Conservation (phyloP, 1,140 invertebrate genomes). For the Spodoptera frugiperda region DNA sequence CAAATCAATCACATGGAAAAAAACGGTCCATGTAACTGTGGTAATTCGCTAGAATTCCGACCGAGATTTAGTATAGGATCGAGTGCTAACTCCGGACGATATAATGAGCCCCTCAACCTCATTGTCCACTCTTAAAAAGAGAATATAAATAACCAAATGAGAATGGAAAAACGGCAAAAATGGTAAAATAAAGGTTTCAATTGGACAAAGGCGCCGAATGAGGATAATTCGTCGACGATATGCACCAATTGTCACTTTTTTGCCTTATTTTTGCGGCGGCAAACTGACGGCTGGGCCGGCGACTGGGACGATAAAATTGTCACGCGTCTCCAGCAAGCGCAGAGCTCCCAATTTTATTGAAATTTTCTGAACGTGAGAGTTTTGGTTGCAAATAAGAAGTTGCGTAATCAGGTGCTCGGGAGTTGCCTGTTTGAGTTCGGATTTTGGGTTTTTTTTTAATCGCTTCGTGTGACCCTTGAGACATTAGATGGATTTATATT, state of each 20-base stretch:
- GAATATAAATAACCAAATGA: conserved; percentile 85
- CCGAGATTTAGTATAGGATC: conserved; percentile 79
- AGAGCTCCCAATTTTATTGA: conserved; percentile 43
- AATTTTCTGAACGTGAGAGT: conserved; percentile 37
- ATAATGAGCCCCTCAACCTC: conserved; percentile 78
- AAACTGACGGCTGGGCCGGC: conserved; percentile 60
- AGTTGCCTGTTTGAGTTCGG: background rate
- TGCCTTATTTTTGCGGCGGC: conserved; percentile 68
- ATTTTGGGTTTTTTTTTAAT: background rate
- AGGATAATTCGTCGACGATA: conserved; percentile 83
- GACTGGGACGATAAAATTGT: conserved; percentile 69
- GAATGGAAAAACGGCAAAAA: conserved; percentile 84
- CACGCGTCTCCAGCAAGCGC: conserved; percentile 49
- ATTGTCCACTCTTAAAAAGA: conserved; percentile 82
- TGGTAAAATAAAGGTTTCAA: conserved; percentile 83
- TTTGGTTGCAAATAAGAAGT: conserved; percentile 36
- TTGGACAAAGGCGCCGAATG: conserved; percentile 84
- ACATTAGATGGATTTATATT: too few species aligned
- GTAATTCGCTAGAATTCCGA: conserved; percentile 85
- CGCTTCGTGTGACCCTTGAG: background rate
- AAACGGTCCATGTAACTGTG: conserved; percentile 73
- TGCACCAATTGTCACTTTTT: conserved; percentile 85
- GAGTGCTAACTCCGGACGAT: conserved; percentile 79
- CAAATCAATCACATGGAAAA: conserved; percentile 81
- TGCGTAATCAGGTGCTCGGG: conserved; percentile 23